Percentiles rank a stretch among this genome's conserved stretches.
These are phyloP conservation scores for Adelphocoris suturalis DNA, from an alignment of 2,888 invertebrate genomes.

Conservation along the genomic window DNA sequence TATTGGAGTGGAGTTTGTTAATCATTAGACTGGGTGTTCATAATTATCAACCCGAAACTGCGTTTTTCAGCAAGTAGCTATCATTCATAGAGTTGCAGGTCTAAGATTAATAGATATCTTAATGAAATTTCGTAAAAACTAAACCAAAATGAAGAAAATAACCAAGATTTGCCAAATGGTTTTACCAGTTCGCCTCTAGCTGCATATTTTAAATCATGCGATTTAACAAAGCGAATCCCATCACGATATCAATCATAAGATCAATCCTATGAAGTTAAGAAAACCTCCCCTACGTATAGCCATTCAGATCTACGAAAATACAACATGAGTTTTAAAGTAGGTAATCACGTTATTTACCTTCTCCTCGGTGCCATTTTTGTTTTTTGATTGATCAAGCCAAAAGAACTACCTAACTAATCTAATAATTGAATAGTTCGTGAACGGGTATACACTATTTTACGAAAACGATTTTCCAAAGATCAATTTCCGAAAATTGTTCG, in stretches of 20 bases:
- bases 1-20: too few species aligned
- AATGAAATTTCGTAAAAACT: too few species aligned
- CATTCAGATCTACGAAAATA: neutral
- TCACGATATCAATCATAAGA: too few species aligned
- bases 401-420: neutral
- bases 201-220: neutral
- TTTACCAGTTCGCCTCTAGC: neutral
- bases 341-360: neutral
- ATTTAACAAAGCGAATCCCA: neutral
- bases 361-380: conserved; percentile 10
- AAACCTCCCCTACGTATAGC: too few species aligned
- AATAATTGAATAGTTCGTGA: neutral
- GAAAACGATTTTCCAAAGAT: neutral
- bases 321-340: neutral
- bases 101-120: too few species aligned
- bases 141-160: neutral
- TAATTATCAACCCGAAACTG: too few species aligned
- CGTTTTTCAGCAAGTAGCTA: too few species aligned
- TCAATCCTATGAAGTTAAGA: too few species aligned
- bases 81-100: too few species aligned
- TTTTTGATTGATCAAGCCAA: neutral
- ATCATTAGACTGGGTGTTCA: too few species aligned
- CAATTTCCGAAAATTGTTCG: neutral
- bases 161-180: neutral
- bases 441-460: neutral